Base-by-base conservation (phyloP, 2,888 invertebrate genomes). In the Troides aeacus region DNA sequence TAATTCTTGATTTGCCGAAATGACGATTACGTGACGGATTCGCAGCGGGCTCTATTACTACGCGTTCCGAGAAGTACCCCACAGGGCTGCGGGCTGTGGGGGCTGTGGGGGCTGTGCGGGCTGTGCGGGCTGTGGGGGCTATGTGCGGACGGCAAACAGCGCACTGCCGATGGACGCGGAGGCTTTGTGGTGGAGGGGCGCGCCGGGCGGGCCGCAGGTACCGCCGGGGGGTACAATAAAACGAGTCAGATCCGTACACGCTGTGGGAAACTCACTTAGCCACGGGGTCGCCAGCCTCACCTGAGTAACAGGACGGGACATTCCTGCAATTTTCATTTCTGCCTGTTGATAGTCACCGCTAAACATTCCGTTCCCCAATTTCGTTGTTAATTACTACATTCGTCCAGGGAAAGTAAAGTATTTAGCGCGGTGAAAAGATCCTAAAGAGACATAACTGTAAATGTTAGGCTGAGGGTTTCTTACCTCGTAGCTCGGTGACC, bases 161-260 rank as follows among this genome's bases (percentile, higher is more conserved):
- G 68, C 68, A 66, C 60, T 59, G 59, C 39, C 53, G 58, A 53
- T 75, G 78, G 74, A 77, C 74, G 76, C 78, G 79, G 80, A 30
- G 30, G 30, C 30, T 30, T 30, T 30, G 30, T 30, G 30, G 30
- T 5, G 30, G 30, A 30, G 30, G 30, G 30, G 30, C 30, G 30
- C 30, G 5, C 30, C 30, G 30, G 30, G 30, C 24, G 24, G 24
- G 77, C 71, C 77, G 75, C 82, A 81, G 83, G 82, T 81, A 81
- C 76, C 79, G 72, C 75, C 66, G 70, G 72, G 74, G 76, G 76
- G 75, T 74, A 72, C 70, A 74, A 76, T 76, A 76, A 79, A 77
- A 78, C 68, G 77, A 77, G 77, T 76, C 78, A 79, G 82, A 80
- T 80, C 78, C 74, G 74, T 71, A 73, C 68, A 5, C 36, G 65